phyloP scores from a whole-genome alignment of 2,888 invertebrate species.

The Nysson spinosus region DNA sequence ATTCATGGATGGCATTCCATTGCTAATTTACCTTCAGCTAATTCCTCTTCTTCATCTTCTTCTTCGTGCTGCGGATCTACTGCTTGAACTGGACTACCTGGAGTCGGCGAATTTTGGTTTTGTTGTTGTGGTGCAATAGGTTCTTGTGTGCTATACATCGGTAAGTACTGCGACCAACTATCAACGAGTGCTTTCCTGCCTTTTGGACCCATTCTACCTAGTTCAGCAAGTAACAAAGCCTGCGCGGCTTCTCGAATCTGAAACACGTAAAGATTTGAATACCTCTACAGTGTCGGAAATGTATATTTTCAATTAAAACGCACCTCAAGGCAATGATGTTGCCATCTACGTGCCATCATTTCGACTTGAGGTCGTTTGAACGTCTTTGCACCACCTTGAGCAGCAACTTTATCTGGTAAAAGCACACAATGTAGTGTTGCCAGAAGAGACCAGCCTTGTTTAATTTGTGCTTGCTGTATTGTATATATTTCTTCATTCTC shows the following conservation, averaged over 20 bases:
- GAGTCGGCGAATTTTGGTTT: slow-evolving; percentile 75
- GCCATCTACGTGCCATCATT: slow-evolving; percentile 98
- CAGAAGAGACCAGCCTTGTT: slow-evolving; percentile 97
- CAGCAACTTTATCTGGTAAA: slow-evolving; percentile 93
- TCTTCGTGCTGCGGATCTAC: slow-evolving; percentile 81
- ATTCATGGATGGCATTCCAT: background rate
- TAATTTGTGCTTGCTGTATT: slow-evolving; percentile 94
- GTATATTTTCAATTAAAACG: slow-evolving; percentile 5
- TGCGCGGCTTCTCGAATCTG: slow-evolving; percentile 95
- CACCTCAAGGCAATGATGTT: slow-evolving; percentile 98
- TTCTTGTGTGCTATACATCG: slow-evolving; percentile 89
- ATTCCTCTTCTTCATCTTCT: slow-evolving; percentile 91
- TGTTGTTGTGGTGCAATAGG: slow-evolving; percentile 85
- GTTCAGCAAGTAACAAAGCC: slow-evolving; percentile 94
- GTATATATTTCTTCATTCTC: slow-evolving; percentile 90
- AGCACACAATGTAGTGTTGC: slow-evolving; percentile 98
- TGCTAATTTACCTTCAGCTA: slow-evolving; percentile 81
- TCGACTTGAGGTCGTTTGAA: slow-evolving; percentile 98
- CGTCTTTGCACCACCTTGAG: slow-evolving; percentile 83
- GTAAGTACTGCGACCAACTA: slow-evolving; percentile 97
- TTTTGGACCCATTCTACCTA: slow-evolving; percentile 91
- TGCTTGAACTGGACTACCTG: slow-evolving; percentile 73
- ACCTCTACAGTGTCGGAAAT: background rate
- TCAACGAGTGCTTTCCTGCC: slow-evolving; percentile 96
- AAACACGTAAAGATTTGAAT: slow-evolving; percentile 5